Evolutionary conservation across 2,888 invertebrate genomes (phyloP).

Genomic region (Melipona beecheii): DNA sequence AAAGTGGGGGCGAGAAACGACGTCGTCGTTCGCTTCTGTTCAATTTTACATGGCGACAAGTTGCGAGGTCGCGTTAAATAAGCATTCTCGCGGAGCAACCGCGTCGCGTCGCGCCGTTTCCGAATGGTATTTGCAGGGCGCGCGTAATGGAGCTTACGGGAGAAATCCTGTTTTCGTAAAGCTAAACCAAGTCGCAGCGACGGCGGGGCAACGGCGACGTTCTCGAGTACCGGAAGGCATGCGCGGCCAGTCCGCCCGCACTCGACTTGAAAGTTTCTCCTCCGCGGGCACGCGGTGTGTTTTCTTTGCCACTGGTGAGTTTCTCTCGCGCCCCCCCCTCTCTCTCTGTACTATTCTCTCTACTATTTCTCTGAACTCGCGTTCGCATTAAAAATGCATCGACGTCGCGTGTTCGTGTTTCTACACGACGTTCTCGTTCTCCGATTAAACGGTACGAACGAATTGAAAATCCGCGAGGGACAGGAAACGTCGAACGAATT

Average conservation of each 20-base stretch:
- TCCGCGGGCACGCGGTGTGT: conserved; percentile 8
- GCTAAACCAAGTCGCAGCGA: conserved; percentile 41
- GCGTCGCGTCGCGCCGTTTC: conserved; percentile 5
- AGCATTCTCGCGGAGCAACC: conserved; percentile 28
- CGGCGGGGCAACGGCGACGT: conserved; percentile 9
- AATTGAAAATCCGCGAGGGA: background rate
- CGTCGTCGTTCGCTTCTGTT: background rate
- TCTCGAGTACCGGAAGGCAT: conserved; percentile 32
- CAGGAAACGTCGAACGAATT: background rate
- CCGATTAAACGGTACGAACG: conserved; percentile 14
- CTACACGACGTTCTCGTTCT: background rate
- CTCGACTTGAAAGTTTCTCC: conserved; percentile 38
- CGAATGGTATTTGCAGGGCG: conserved; percentile 15
- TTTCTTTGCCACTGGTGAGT: conserved; percentile 33
- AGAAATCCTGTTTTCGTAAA: conserved; percentile 67
- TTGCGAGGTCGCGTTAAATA: conserved; percentile 42
- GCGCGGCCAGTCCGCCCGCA: conserved; percentile 21
- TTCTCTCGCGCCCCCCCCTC: background rate
- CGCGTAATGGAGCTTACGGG: conserved; percentile 64
- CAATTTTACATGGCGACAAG: conserved; percentile 34
- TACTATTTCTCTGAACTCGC: background rate
- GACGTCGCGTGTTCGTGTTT: background rate
- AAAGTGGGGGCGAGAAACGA: background rate
- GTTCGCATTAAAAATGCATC: conserved; percentile 19
- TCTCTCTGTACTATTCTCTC: background rate